Base-by-base conservation (phyloP, 2,113 vertebrate species). In the Callopanchax toddi region DNA sequence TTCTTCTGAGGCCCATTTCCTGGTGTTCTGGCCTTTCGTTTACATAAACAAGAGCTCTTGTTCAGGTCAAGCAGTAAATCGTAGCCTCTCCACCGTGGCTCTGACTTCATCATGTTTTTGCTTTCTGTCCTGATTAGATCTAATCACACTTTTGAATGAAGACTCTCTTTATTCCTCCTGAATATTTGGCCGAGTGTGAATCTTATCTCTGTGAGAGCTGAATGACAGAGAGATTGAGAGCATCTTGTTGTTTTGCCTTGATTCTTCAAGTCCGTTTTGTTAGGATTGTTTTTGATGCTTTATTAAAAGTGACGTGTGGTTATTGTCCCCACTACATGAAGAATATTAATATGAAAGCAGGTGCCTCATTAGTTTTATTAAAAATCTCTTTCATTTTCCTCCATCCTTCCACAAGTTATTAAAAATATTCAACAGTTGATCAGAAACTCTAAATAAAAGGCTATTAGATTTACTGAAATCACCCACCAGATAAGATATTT, bases 111-210 rank as follows among this genome's bases (percentile, higher is more conserved):
- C 21, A 48, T 22, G 42, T 66, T 16, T 45, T 51, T 64, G 44
- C 20, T 18, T 17, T 39, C 12, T 34, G 43, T 17, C 61, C 36
- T 29, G 26, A 60, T 60, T 59, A 60, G 29, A 25, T 26, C 11
- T 23, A 59, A 50, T 50, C 18, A 17, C 60, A 61, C 22, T 5
- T 13, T n/a, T 40, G 1, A 20, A 43, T 50, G n/a, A 49, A 42
- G 8, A n/a, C 21, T 37, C 25, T 13, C 25, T 12, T 18, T 8
- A 5, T 12, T 42, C 15, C 3, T 42, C n/a, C 26, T 58, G 21
- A 45, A 62, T 45, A 42, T 44, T 20, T 12, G 5, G 45, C 43
- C 66, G n/a, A 60, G n/a, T n/a, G n/a, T 60, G 22, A 54, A 17
- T 40, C 46, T 48, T 36, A 36, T 59, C 50, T 52, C 46, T 58